phyloP scores from a whole-genome alignment of 2,113 vertebrate genomes.

The Astur gentilis region DNA sequence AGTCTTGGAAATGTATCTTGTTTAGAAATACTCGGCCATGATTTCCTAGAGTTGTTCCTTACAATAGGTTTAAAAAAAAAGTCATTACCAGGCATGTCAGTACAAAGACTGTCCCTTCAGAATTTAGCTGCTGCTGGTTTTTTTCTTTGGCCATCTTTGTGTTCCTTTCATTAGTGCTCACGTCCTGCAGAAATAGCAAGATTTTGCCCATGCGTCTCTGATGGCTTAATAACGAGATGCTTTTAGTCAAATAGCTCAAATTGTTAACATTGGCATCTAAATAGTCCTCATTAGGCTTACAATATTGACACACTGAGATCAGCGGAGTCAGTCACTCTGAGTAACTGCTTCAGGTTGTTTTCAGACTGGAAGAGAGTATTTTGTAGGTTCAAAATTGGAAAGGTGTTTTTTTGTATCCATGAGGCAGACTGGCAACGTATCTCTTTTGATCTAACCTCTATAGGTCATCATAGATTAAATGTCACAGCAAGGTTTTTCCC shows the following conservation, averaged over 20 bases:
- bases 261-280: not conserved
- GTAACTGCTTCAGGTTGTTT: not conserved
- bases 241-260: not conserved
- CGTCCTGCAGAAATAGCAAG: not conserved
- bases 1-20: slow-evolving; percentile 5
- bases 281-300: not conserved
- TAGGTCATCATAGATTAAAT: not conserved
- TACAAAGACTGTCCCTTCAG: not conserved
- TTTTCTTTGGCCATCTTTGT: not conserved
- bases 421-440: not conserved
- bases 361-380: not conserved
- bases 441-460: not conserved
- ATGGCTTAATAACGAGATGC: not conserved
- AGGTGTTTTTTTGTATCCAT: not conserved
- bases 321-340: not conserved
- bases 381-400: not conserved
- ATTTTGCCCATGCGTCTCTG: not conserved
- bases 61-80: not conserved
- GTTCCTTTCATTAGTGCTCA: not conserved
- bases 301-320: not conserved
- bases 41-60: slow-evolving; percentile 32
- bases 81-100: not conserved
- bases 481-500: not conserved
- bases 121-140: not conserved
- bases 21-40: not conserved